These are phyloP conservation scores for Anser brachyrhynchus DNA, from an alignment of 2,113 vertebrate species.

Conservation along the genomic window DNA sequence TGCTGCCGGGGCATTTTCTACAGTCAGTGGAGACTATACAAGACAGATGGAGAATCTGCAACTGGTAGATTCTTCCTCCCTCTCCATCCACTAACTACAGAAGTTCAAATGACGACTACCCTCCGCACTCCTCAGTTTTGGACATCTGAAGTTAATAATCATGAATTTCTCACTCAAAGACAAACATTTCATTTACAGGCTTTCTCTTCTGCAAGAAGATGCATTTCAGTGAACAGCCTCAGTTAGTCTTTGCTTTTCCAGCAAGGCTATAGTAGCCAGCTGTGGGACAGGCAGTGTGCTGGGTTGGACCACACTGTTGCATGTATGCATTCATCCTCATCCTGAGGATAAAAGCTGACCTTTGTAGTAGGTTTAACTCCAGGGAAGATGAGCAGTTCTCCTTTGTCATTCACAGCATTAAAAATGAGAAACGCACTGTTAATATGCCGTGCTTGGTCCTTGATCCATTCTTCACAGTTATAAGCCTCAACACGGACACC, in stretches of 20 bases:
- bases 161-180: neutral
- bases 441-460: conserved; percentile 74
- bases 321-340: neutral
- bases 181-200: neutral
- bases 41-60: neutral
- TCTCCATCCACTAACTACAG: neutral
- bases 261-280: neutral
- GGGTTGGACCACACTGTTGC: neutral
- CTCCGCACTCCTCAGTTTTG: neutral
- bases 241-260: neutral
- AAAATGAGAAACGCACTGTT: conserved; percentile 84
- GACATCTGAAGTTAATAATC: neutral
- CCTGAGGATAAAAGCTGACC: conserved; percentile 58
- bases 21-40: neutral
- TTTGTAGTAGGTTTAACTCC: conserved; percentile 71
- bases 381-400: conserved; percentile 67
- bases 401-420: conserved; percentile 50
- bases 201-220: neutral
- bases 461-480: conserved; percentile 78
- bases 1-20: neutral
- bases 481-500: conserved; percentile 83
- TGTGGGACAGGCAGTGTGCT: neutral
- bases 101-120: neutral
- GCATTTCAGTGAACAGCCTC: neutral
- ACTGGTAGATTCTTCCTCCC: neutral